Conservation (phyloP, 2,113 vertebrate species). For the Psephotus haematonotus region DNA sequence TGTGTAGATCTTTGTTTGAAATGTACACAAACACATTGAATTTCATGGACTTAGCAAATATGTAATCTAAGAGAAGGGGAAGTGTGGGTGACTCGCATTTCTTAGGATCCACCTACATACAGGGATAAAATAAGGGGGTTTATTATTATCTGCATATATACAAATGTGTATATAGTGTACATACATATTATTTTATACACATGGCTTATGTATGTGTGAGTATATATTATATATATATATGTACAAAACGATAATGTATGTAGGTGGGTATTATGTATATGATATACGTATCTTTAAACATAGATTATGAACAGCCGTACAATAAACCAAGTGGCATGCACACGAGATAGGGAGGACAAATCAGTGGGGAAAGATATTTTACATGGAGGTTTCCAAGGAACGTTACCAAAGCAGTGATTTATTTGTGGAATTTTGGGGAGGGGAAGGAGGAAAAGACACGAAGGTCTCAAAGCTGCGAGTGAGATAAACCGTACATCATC, state of each 20-base stretch:
- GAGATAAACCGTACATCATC: not conserved
- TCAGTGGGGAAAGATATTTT: not conserved
- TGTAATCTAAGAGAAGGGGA: not conserved
- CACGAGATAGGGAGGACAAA: not conserved
- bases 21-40: not conserved
- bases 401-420: slow-evolving; percentile 6
- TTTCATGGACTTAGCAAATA: not conserved
- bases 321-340: not conserved
- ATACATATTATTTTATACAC: not conserved
- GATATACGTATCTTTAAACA: not conserved
- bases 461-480: not conserved
- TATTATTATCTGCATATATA: not conserved
- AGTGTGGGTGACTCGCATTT: not conserved
- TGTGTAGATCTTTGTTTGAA: not conserved
- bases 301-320: not conserved
- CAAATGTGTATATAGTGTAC: accelerated
- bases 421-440: not conserved
- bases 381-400: not conserved
- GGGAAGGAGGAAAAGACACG: not conserved
- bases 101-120: not conserved
- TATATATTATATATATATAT: no score
- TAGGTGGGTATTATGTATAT: not conserved
- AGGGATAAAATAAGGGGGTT: not conserved
- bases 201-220: not conserved
- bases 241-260: not conserved